These are phyloP conservation scores for Helostoma temminkii DNA, from an alignment of 2,797 vertebrate species.

Conservation along the genomic window DNA sequence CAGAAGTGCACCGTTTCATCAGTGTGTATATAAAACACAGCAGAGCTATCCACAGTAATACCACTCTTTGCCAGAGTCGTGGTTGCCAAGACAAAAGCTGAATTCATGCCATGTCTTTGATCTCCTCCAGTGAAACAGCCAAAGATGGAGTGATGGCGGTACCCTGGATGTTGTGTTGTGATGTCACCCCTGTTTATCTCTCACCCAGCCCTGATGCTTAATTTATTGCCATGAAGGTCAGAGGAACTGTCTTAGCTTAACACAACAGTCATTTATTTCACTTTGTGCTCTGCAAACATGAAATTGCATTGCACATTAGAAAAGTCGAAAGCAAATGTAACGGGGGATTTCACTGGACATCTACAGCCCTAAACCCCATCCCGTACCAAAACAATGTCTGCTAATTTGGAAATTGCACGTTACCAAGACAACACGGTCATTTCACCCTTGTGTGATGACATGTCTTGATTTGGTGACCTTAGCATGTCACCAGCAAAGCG, in stretches of 20 bases:
- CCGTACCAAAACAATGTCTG: slow-evolving; percentile 46
- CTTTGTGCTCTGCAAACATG: slow-evolving; percentile 21
- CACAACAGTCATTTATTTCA: slow-evolving; percentile 43
- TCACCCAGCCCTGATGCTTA: slow-evolving; percentile 29
- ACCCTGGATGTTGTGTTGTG: slow-evolving; percentile 26
- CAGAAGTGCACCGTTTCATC: slow-evolving; percentile 17
- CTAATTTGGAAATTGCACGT: slow-evolving; percentile 49
- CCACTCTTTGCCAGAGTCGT: slow-evolving; percentile 12
- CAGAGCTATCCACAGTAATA: slow-evolving; percentile 17
- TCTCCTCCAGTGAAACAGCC: slow-evolving; percentile 37
- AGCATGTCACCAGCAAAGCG: not conserved
- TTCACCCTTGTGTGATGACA: slow-evolving; percentile 27
- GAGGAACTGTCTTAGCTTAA: slow-evolving; percentile 5
- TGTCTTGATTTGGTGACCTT: slow-evolving; percentile 40
- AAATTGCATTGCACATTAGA: slow-evolving; percentile 25
- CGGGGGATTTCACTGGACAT: slow-evolving; percentile 21
- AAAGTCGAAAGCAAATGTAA: slow-evolving; percentile 33
- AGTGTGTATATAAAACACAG: slow-evolving; percentile 28
- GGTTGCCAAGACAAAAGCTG: slow-evolving; percentile 41
- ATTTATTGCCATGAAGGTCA: slow-evolving; percentile 49
- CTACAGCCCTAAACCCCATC: slow-evolving; percentile 17
- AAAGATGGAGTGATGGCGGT: slow-evolving; percentile 28
- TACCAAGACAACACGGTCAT: slow-evolving; percentile 27
- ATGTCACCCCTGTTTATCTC: slow-evolving; percentile 40
- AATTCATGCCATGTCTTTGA: slow-evolving; percentile 50